phyloP scores from a whole-genome alignment of 2,888 invertebrate genomes.

The Alitta virens region DNA sequence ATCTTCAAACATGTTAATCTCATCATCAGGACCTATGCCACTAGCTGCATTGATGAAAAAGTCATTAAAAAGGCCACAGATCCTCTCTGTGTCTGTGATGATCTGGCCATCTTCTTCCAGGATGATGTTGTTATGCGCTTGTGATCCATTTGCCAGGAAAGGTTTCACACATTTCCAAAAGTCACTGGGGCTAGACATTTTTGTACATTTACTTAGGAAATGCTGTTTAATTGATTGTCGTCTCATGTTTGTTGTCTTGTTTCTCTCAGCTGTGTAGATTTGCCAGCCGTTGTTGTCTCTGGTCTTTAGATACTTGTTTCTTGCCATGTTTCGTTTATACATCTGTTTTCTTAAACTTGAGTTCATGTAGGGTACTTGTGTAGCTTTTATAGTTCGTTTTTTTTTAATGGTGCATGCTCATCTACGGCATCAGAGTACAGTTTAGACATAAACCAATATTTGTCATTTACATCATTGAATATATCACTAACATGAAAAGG shows the following conservation, averaged over 20 bases:
- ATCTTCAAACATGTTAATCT: not conserved
- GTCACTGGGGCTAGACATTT: not conserved
- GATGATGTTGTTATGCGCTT: not conserved
- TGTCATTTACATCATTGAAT: not conserved
- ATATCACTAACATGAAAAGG: not conserved
- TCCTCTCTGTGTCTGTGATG: not conserved
- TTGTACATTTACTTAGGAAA: not conserved
- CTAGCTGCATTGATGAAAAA: not conserved
- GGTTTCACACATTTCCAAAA: constrained; percentile 1
- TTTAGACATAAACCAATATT: not conserved
- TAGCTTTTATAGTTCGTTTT: not conserved
- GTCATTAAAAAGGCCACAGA: not conserved
- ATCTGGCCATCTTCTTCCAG: not conserved
- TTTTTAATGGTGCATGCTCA: not conserved
- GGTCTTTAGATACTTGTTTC: not conserved
- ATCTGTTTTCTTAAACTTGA: not conserved
- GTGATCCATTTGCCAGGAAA: not conserved
- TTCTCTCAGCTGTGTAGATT: not conserved
- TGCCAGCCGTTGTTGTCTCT: not conserved
- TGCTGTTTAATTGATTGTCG: not conserved
- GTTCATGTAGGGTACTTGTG: not conserved
- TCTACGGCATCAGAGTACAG: not conserved
- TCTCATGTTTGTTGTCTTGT: not conserved
- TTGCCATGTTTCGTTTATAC: not conserved
- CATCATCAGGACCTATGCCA: not conserved